Evolutionary conservation across 1,140 invertebrate genomes (phyloP).

Genomic region (Gyrodactylus bullatarudis): DNA sequence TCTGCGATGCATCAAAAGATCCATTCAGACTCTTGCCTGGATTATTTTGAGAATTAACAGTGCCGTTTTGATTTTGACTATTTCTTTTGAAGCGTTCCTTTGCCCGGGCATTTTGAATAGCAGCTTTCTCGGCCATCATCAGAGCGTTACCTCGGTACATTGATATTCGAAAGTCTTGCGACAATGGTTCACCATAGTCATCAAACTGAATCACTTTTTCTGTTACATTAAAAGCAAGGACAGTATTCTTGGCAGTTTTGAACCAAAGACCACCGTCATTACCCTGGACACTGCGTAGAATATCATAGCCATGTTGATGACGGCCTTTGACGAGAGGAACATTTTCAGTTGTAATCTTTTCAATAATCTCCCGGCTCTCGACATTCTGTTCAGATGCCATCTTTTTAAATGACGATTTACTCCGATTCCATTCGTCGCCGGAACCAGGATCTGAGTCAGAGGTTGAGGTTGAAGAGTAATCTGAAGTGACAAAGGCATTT

Average conservation of each 20-base stretch:
- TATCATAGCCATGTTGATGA: not conserved
- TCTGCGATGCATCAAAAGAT: too few relatives aligned
- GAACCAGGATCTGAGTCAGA: not conserved
- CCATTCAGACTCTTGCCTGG: too few relatives aligned
- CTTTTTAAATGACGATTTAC: not conserved
- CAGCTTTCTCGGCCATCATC: too few relatives aligned
- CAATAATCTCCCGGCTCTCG: not conserved
- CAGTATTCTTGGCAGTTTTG: not conserved
- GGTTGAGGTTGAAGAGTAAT: not conserved
- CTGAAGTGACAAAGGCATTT: not conserved
- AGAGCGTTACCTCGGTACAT: not conserved
- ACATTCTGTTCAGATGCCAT: not conserved
- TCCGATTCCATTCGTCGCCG: not conserved
- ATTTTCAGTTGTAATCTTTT: not conserved
- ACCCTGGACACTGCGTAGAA: not conserved
- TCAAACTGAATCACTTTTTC: not conserved
- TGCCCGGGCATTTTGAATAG: too few relatives aligned
- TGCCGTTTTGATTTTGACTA: too few relatives aligned
- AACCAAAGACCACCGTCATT: conserved; percentile 1
- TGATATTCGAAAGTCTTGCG: not conserved
- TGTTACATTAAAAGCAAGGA: not conserved
- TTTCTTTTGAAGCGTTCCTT: too few relatives aligned
- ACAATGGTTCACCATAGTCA: conserved; percentile 5
- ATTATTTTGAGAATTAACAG: too few relatives aligned
- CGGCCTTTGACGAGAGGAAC: not conserved